phyloP scores from a whole-genome alignment of 2,113 vertebrate species.

The Polypterus senegalus region DNA sequence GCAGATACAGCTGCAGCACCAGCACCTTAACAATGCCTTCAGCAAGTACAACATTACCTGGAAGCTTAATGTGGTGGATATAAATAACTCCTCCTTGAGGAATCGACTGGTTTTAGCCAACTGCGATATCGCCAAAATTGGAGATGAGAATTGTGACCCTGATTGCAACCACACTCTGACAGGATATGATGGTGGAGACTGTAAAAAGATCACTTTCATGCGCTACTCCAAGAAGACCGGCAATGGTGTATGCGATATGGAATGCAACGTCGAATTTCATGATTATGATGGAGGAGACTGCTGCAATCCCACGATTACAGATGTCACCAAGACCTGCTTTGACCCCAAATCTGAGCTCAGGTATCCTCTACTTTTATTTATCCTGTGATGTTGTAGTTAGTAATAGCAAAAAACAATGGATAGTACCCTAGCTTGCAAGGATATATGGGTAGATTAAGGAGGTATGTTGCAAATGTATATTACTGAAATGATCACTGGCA shows the following conservation, averaged over 20 bases:
- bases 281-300: conserved; percentile 85
- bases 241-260: conserved; percentile 81
- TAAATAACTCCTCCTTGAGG: conserved; percentile 78
- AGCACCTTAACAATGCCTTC: conserved; percentile 79
- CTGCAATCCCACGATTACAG: conserved; percentile 85
- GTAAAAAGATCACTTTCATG: conserved; percentile 50
- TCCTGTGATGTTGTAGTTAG: too few relatives aligned
- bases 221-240: conserved; percentile 67
- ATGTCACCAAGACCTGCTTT: conserved; percentile 97
- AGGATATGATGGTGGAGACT: conserved; percentile 80
- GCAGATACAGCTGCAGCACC: conserved; percentile 90
- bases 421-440: too few relatives aligned
- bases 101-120: conserved; percentile 83
- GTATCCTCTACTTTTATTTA: conserved; percentile 37
- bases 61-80: conserved; percentile 80
- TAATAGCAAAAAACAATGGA: too few relatives aligned
- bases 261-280: conserved; percentile 84
- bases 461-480: too few relatives aligned
- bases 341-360: conserved; percentile 84
- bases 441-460: too few relatives aligned
- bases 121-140: conserved; percentile 90
- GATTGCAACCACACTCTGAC: conserved; percentile 94
- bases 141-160: conserved; percentile 72
- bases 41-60: conserved; percentile 85
- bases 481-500: too few relatives aligned